Conservation (phyloP, 2,113 vertebrate genomes). For the Synodontis membranacea region DNA sequence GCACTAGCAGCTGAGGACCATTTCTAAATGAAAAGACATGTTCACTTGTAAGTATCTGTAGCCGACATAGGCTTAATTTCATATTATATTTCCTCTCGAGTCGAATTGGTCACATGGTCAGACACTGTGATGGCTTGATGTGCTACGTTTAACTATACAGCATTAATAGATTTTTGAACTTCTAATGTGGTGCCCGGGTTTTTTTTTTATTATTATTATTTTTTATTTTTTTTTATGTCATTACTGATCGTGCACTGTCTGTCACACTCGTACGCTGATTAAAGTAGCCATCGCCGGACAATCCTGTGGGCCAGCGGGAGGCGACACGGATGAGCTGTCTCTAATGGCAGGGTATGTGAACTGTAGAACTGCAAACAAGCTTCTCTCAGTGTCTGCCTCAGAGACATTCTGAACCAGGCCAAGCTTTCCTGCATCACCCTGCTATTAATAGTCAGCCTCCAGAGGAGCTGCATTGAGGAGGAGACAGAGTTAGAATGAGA, state of each 20-base stretch:
- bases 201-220: neutral
- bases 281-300: constrained; percentile 58
- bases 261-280: constrained; percentile 60
- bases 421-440: constrained; percentile 47
- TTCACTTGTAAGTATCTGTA: constrained; percentile 15
- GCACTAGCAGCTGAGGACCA: constrained; percentile 24
- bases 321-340: constrained; percentile 56
- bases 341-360: constrained; percentile 54
- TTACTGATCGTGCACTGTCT: neutral
- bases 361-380: constrained; percentile 57
- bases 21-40: constrained; percentile 28
- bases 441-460: constrained; percentile 64
- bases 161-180: neutral
- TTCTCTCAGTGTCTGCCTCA: constrained; percentile 49
- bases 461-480: constrained; percentile 53
- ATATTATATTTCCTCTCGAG: neutral
- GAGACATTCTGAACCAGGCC: constrained; percentile 46
- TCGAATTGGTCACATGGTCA: constrained; percentile 19
- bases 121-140: neutral
- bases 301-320: constrained; percentile 57
- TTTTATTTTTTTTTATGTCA: neutral
- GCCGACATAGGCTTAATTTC: neutral
- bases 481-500: constrained; percentile 34
- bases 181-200: neutral
- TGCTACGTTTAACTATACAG: neutral